Evolutionary conservation across 1,140 invertebrate genomes (phyloP).

Genomic region (Hyles euphorbiae): DNA sequence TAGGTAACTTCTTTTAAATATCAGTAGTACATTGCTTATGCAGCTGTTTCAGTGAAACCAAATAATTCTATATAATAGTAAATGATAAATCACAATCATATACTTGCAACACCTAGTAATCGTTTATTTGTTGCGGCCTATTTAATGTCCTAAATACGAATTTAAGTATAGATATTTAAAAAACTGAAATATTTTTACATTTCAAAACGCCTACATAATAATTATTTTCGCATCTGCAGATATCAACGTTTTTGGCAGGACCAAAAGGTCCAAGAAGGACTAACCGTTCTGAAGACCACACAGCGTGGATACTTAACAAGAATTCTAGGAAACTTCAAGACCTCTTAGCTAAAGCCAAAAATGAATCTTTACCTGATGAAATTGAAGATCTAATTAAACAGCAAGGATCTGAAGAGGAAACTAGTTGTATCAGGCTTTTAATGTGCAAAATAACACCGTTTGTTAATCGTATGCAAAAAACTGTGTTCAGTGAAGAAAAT

Average conservation of each 20-base stretch:
- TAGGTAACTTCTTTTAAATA: no score
- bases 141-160: no score
- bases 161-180: no score
- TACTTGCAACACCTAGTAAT: no score
- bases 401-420: constrained; percentile 75
- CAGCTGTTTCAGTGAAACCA: no score
- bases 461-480: constrained; percentile 83
- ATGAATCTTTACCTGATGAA: constrained; percentile 77
- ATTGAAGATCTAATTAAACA: constrained; percentile 78
- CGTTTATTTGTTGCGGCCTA: no score
- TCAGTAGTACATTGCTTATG: no score
- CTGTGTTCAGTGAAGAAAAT: constrained; percentile 67
- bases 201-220: no score
- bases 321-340: constrained; percentile 72
- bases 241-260: constrained; percentile 68
- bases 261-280: constrained; percentile 32
- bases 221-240: constrained; percentile 43
- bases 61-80: no score
- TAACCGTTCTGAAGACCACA: constrained; percentile 45
- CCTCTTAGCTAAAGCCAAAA: constrained; percentile 76
- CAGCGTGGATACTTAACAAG: constrained; percentile 53
- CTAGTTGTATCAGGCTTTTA: constrained; percentile 82
- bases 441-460: constrained; percentile 87
- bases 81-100: no score
- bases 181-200: no score